phyloP scores from a whole-genome alignment of 2,113 vertebrate species.

The Crotalus horridus region DNA sequence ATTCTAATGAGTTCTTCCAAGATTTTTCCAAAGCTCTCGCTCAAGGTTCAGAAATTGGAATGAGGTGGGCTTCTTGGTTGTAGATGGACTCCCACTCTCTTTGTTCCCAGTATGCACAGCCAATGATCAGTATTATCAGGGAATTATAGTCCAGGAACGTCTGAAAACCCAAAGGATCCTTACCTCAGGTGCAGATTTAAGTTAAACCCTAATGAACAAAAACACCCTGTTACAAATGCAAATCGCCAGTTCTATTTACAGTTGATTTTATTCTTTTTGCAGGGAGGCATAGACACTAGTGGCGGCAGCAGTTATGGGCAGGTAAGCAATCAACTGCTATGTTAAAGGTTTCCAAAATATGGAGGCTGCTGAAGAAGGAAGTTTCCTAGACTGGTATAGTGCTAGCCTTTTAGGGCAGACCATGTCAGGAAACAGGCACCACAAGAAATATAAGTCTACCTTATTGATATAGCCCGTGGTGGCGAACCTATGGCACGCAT shows the following conservation, averaged over 20 bases:
- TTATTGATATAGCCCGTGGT: neutral
- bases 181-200: neutral
- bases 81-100: neutral
- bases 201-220: neutral
- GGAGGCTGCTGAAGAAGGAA: neutral
- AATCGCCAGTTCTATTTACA: neutral
- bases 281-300: slow-evolving; percentile 12
- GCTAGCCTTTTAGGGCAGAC: neutral
- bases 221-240: neutral
- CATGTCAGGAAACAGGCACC: neutral
- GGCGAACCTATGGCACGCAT: no score
- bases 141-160: neutral
- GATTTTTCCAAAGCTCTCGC: neutral
- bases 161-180: neutral
- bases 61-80: neutral
- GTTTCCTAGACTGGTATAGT: neutral
- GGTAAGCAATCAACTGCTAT: slow-evolving; percentile 32
- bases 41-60: neutral
- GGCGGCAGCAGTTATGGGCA: slow-evolving; percentile 46
- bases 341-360: neutral
- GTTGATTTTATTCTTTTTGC: slow-evolving; percentile 24
- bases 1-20: neutral
- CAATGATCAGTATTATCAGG: neutral
- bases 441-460: neutral
- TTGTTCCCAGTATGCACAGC: neutral